These are phyloP conservation scores for Falco columbarius DNA, from an alignment of 2,797 vertebrate species.

Conservation along the genomic window DNA sequence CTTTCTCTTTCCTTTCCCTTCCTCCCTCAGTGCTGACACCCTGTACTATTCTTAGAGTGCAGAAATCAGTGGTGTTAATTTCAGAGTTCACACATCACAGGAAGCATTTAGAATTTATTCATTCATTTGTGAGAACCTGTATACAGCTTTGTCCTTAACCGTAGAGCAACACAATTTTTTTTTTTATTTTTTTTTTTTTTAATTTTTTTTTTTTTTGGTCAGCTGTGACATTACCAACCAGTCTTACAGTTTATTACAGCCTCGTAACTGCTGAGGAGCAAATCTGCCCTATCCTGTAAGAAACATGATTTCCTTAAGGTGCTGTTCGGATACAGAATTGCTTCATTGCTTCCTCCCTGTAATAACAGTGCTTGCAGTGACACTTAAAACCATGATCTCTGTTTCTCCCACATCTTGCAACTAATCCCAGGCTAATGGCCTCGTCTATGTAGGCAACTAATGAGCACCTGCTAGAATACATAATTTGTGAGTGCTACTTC, in stretches of 20 bases:
- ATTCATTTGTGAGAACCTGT: constrained; percentile 40
- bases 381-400: constrained; percentile 6
- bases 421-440: background rate
- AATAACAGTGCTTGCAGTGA: background rate
- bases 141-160: constrained; percentile 3
- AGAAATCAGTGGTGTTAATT: constrained; percentile 49
- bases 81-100: constrained; percentile 48
- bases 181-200: background rate
- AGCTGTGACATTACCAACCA: constrained; percentile 17
- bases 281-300: background rate
- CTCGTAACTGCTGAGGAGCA: background rate
- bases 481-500: background rate
- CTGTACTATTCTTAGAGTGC: constrained; percentile 62
- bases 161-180: background rate
- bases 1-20: constrained; percentile 53
- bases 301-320: constrained; percentile 55
- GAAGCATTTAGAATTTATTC: constrained; percentile 44
- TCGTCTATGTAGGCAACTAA: background rate
- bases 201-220: too few relatives aligned
- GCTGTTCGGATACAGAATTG: constrained; percentile 6
- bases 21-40: constrained; percentile 28
- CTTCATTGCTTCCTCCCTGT: background rate
- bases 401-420: background rate
- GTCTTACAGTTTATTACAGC: constrained; percentile 15
- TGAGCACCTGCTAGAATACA: background rate